phyloP scores from a whole-genome alignment of 2,113 vertebrate species.

The Bolborhynchus lineola region DNA sequence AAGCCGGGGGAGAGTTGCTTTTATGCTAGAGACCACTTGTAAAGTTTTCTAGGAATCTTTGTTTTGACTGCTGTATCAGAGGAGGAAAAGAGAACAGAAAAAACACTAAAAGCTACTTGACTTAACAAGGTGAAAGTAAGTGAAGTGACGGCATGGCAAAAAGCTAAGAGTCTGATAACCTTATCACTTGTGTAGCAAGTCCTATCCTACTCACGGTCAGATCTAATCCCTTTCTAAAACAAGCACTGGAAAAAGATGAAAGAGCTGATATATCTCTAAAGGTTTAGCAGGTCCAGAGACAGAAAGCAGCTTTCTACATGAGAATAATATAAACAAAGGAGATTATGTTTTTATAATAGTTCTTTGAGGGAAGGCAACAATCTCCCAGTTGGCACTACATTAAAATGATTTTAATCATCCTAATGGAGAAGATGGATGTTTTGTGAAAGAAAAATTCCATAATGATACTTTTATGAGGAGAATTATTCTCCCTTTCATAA shows the following conservation, averaged over 20 bases:
- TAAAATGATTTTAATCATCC: slow-evolving; percentile 73
- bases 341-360: slow-evolving; percentile 53
- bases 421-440: slow-evolving; percentile 20
- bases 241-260: slow-evolving; percentile 66
- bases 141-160: not conserved
- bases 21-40: not conserved
- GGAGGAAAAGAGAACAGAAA: not conserved
- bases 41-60: not conserved
- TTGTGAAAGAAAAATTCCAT: slow-evolving; percentile 58
- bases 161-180: slow-evolving; percentile 51
- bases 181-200: not conserved
- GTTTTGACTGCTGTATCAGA: not conserved
- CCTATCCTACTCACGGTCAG: not conserved
- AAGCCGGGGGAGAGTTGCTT: not conserved
- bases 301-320: slow-evolving; percentile 46
- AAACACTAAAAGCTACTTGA: not conserved
- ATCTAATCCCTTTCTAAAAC: slow-evolving; percentile 49
- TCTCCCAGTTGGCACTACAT: slow-evolving; percentile 55
- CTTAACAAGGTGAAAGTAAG: not conserved
- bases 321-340: slow-evolving; percentile 61
- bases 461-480: slow-evolving; percentile 1
- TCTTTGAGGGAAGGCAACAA: slow-evolving; percentile 60
- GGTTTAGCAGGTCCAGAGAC: slow-evolving; percentile 31
- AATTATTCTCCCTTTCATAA: not conserved
- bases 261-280: slow-evolving; percentile 56